These are phyloP conservation scores for Erythrocebus patas DNA, from an alignment of 2,113 vertebrate species.

Conservation along the genomic window DNA sequence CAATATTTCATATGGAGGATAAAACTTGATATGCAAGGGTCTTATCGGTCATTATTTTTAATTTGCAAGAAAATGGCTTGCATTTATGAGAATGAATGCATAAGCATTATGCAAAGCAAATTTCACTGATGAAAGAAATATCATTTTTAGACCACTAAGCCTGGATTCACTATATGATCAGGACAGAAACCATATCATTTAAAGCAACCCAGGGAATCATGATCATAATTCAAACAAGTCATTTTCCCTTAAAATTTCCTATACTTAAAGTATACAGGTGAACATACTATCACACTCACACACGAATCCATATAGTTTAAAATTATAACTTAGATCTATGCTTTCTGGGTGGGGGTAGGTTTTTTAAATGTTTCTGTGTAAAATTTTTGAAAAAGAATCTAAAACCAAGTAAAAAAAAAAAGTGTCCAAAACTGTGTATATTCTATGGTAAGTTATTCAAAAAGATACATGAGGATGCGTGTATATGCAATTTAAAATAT, in stretches of 20 bases:
- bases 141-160: slow-evolving; percentile 27
- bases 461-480: not conserved
- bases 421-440: not conserved
- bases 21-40: not conserved
- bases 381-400: not conserved
- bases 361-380: not conserved
- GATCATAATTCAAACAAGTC: slow-evolving; percentile 32
- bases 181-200: not conserved
- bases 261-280: not conserved
- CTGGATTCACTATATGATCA: not conserved
- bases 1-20: not conserved
- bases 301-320: not conserved
- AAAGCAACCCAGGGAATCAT: not conserved
- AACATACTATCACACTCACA: not conserved
- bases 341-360: not conserved
- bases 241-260: slow-evolving; percentile 13
- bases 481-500: not conserved
- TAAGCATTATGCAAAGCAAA: slow-evolving; percentile 65
- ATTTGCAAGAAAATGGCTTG: not conserved
- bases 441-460: not conserved
- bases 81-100: slow-evolving; percentile 50
- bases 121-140: not conserved
- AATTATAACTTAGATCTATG: not conserved
- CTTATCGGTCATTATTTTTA: not conserved
- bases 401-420: not conserved